Conservation (phyloP, 2,888 invertebrate species). For the Latrodectus elegans region DNA sequence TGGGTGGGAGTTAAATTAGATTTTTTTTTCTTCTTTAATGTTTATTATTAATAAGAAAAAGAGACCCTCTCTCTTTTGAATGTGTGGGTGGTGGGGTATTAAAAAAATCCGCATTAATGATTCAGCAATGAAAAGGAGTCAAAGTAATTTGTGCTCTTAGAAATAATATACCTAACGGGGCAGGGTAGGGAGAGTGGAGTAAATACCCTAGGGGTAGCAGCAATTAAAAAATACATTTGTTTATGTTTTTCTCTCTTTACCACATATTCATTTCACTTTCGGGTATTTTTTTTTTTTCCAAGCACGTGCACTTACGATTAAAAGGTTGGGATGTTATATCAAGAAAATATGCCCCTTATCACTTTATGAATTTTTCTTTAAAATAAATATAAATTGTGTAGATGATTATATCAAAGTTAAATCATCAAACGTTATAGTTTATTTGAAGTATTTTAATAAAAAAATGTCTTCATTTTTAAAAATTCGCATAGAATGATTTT, state of each 20-base stretch:
- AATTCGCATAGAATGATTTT: too few relatives aligned
- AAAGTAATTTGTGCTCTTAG: conserved; percentile 66
- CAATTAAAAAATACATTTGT: not conserved
- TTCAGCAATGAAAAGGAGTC: conserved; percentile 65
- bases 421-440: too few relatives aligned
- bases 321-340: too few relatives aligned
- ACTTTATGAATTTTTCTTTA: too few relatives aligned
- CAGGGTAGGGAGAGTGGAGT: not conserved
- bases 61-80: conserved; percentile 15
- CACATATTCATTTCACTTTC: too few relatives aligned
- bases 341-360: too few relatives aligned
- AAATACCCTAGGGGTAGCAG: conserved; percentile 1
- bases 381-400: too few relatives aligned
- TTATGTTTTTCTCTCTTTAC: not conserved
- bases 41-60: conserved; percentile 68
- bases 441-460: too few relatives aligned
- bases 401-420: too few relatives aligned
- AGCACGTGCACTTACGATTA: too few relatives aligned
- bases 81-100: conserved; percentile 36
- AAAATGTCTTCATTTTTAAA: too few relatives aligned
- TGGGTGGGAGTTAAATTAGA: conserved; percentile 37
- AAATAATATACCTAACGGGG: conserved; percentile 60
- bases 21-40: conserved; percentile 56
- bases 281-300: too few relatives aligned
- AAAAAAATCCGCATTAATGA: conserved; percentile 60